Conservation (phyloP, 2,797 vertebrate species). For the Sternotherus odoratus region DNA sequence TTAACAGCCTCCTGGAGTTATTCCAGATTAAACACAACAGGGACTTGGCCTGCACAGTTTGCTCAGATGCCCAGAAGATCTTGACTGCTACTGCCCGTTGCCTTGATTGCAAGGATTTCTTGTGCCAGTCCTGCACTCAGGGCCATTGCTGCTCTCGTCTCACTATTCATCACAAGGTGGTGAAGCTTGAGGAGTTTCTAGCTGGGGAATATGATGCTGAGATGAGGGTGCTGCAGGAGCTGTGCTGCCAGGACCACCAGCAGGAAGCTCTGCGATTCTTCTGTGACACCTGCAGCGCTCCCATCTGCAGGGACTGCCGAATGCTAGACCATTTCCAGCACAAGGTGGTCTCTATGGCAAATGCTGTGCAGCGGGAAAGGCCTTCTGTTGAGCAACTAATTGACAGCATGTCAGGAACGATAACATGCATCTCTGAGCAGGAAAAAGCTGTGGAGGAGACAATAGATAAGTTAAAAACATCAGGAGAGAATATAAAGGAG, state of each 20-base stretch:
- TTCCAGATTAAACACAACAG: constrained; percentile 18
- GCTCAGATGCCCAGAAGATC: neutral
- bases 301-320: constrained; percentile 44
- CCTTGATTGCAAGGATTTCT: constrained; percentile 34
- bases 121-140: constrained; percentile 14
- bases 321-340: constrained; percentile 36
- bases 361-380: neutral
- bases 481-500: neutral
- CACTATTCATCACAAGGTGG: constrained; percentile 14
- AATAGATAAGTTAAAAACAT: neutral
- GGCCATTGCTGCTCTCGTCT: constrained; percentile 17
- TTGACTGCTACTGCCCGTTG: neutral
- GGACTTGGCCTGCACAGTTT: constrained; percentile 10
- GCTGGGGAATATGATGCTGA: constrained; percentile 20
- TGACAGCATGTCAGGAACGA: constrained; percentile 8
- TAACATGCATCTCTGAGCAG: constrained; percentile 7
- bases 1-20: constrained; percentile 50
- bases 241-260: constrained; percentile 8
- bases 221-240: neutral
- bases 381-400: constrained; percentile 38
- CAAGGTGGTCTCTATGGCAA: constrained; percentile 10
- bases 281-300: constrained; percentile 14
- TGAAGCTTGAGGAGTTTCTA: neutral
- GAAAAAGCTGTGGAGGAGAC: constrained; percentile 22
- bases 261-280: constrained; percentile 5